Percentiles rank a stretch among this genome's conserved stretches.
phyloP scores from a whole-genome alignment of 2,797 vertebrate genomes.

The Hephaestus fuliginosus region DNA sequence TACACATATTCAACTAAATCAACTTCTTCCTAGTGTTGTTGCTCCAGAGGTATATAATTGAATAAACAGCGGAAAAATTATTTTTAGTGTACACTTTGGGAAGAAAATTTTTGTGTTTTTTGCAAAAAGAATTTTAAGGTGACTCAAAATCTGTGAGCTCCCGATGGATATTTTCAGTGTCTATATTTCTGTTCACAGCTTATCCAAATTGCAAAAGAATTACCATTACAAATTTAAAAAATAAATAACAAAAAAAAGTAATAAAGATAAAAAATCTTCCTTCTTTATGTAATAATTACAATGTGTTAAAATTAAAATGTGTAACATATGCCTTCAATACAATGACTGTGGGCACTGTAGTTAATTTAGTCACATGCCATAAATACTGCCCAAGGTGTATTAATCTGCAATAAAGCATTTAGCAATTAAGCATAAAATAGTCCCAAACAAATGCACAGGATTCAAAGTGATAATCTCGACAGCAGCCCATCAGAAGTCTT shows the following conservation, averaged over 20 bases:
- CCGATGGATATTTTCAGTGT: neutral
- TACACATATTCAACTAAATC: neutral
- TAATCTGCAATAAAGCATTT: neutral
- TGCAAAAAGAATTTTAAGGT: neutral
- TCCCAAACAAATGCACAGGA: neutral
- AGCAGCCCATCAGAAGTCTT: neutral
- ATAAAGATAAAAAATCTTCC: neutral
- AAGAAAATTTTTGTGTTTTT: neutral
- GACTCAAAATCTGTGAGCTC: neutral
- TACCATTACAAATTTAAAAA: neutral
- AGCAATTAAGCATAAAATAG: neutral
- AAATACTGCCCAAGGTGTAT: neutral
- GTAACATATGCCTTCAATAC: too few relatives aligned
- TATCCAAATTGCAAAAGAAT: too few relatives aligned
- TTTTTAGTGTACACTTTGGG: neutral
- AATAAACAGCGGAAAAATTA: neutral
- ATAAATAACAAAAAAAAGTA: too few relatives aligned
- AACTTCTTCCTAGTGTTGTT: neutral
- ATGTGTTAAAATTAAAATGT: neutral
- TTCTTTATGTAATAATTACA: neutral
- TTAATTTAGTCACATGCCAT: neutral
- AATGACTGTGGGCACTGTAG: neutral
- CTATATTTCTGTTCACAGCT: neutral
- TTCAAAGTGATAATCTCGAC: conserved; percentile 12
- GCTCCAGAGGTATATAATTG: neutral